phyloP scores from a whole-genome alignment of 2,888 invertebrate species.

The Latrodectus hesperus region DNA sequence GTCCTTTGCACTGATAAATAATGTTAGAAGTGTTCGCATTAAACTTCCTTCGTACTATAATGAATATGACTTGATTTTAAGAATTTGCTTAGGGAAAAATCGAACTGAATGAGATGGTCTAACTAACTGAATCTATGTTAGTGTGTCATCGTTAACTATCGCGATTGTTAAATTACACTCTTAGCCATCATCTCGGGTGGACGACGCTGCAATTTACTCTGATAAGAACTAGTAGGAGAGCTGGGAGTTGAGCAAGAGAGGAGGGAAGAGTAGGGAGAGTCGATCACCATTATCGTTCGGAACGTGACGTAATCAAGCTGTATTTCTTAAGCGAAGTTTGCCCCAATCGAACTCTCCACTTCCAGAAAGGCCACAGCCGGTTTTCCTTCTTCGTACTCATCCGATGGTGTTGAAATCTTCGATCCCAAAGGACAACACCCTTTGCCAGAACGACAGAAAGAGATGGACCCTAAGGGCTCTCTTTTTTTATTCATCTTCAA shows the following conservation, averaged over 20 bases:
- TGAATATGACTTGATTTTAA: too few relatives aligned
- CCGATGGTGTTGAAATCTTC: conserved; percentile 97
- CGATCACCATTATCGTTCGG: neutral
- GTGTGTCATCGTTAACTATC: conserved; percentile 7
- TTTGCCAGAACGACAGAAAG: conserved; percentile 4
- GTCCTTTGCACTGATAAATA: too few relatives aligned
- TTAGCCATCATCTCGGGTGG: too few relatives aligned
- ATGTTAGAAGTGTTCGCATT: too few relatives aligned
- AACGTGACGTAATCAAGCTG: conserved; percentile 60
- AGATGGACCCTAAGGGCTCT: neutral
- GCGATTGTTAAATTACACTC: conserved; percentile 2
- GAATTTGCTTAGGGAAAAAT: too few relatives aligned
- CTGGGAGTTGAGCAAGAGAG: neutral
- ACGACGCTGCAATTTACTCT: too few relatives aligned
- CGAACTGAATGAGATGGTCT: too few relatives aligned
- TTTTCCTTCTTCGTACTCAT: conserved; percentile 89
- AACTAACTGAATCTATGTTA: conserved; percentile 1
- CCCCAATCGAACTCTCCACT: too few relatives aligned
- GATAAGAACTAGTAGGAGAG: neutral
- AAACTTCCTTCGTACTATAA: too few relatives aligned
- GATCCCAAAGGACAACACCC: conserved; percentile 50
- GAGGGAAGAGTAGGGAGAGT: neutral
- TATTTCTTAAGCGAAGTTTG: conserved; percentile 86
- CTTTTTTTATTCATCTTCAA: conserved; percentile 12
- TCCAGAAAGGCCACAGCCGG: conserved; percentile 79